phyloP scores from a whole-genome alignment of 2,113 vertebrate species.

The Capreolus pygargus region DNA sequence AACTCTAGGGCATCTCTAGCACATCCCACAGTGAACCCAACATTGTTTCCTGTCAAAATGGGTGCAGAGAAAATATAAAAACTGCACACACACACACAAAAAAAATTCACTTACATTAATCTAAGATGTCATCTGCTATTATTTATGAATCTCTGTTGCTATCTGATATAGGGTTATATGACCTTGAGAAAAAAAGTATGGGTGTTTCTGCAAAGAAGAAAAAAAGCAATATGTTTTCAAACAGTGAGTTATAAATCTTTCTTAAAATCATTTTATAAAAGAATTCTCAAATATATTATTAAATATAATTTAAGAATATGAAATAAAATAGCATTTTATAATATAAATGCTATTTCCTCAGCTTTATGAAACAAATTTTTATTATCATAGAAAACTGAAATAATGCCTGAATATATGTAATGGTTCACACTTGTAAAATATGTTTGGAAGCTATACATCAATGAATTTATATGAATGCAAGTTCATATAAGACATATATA shows the following conservation, averaged over 20 bases:
- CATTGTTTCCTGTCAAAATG: constrained; percentile 70
- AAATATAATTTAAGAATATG: neutral
- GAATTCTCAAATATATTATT: neutral
- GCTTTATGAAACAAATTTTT: neutral
- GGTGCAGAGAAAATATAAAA: constrained; percentile 64
- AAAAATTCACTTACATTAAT: constrained; percentile 78
- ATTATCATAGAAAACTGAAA: neutral
- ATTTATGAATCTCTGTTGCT: constrained; percentile 68
- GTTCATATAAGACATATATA: neutral
- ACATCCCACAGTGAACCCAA: constrained; percentile 43
- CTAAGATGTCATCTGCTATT: constrained; percentile 77
- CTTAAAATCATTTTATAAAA: neutral
- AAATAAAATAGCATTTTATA: neutral
- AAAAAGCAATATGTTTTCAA: constrained; percentile 22
- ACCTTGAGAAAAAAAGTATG: constrained; percentile 71
- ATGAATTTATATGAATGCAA: neutral
- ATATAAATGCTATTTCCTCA: neutral
- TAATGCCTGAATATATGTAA: neutral
- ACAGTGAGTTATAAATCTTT: neutral
- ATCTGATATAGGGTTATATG: constrained; percentile 65
- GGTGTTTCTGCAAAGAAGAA: constrained; percentile 54
- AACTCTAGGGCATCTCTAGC: constrained; percentile 61
- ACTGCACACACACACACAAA: constrained; percentile 41
- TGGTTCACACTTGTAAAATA: neutral
- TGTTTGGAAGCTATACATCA: neutral